Conservation (phyloP, 2,113 vertebrate genomes). For the Pantherophis guttatus region DNA sequence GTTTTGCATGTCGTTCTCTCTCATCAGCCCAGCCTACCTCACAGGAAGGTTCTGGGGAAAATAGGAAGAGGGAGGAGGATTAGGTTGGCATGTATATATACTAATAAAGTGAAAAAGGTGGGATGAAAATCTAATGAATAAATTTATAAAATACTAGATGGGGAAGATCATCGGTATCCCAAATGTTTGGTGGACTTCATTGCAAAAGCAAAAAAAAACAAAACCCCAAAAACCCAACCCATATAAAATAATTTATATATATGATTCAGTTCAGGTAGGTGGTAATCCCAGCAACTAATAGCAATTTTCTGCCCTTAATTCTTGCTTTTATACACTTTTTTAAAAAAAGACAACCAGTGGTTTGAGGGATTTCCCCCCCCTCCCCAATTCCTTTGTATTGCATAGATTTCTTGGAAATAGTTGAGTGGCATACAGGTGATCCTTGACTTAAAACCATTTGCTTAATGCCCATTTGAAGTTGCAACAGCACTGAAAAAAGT, state of each 20-base stretch:
- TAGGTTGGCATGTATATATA: too few species aligned
- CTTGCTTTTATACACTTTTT: not conserved
- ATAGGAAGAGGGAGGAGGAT: not conserved
- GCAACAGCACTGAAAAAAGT: not conserved
- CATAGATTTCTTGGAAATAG: accelerated
- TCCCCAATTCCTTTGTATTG: accelerated
- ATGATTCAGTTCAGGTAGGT: not conserved
- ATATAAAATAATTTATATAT: not conserved
- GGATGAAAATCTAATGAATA: not conserved
- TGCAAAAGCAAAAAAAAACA: not conserved
- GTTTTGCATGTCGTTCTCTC: not conserved
- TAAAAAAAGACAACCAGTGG: not conserved
- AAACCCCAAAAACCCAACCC: too few species aligned
- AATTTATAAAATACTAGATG: not conserved
- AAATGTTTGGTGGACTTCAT: not conserved
- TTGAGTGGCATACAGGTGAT: not conserved
- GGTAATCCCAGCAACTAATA: not conserved
- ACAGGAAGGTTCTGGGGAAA: not conserved
- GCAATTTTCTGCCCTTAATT: not conserved
- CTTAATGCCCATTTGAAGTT: not conserved
- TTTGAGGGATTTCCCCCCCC: not conserved
- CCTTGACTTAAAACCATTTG: not conserved
- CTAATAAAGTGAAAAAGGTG: not conserved
- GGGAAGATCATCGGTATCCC: not conserved
- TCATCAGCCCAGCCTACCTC: not conserved